A percentile compares a stretch with the other conserved stretches of the same genome.
Conservation (phyloP, 2,797 vertebrate species). For the Myotis vivesi region DNA sequence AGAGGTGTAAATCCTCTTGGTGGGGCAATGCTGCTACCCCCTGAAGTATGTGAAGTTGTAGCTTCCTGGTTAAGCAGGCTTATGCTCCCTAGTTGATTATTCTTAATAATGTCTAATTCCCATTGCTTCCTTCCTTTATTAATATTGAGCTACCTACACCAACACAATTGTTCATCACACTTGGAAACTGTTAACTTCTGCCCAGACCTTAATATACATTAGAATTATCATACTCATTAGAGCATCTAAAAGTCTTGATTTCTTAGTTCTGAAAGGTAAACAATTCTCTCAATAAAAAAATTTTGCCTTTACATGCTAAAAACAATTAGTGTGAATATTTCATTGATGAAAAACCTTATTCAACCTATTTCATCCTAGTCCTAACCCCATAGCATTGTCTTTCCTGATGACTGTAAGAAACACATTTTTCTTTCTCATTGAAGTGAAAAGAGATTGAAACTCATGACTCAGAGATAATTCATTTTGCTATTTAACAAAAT, state of each 20-base stretch:
- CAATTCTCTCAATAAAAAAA: background rate
- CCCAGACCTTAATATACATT: background rate
- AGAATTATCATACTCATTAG: background rate
- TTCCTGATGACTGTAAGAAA: background rate
- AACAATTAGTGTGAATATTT: background rate
- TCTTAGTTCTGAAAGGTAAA: constrained; percentile 9
- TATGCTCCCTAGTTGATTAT: no score
- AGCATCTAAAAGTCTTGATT: background rate
- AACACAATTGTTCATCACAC: background rate
- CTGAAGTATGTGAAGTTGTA: background rate
- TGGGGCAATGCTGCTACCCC: background rate
- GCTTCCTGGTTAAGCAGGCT: no score
- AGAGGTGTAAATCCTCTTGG: background rate
- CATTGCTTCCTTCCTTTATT: no score
- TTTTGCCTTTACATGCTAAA: background rate
- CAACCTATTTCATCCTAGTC: background rate
- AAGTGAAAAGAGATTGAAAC: constrained; percentile 19
- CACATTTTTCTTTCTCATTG: background rate
- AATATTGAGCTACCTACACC: no score
- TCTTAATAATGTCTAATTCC: no score
- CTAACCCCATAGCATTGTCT: background rate
- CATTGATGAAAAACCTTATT: background rate
- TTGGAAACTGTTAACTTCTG: background rate
- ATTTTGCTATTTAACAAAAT: constrained; percentile 5
- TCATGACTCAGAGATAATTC: background rate